These are phyloP conservation scores for Chloropsis cyanopogon DNA, from an alignment of 2,113 vertebrate species.

Conservation along the genomic window DNA sequence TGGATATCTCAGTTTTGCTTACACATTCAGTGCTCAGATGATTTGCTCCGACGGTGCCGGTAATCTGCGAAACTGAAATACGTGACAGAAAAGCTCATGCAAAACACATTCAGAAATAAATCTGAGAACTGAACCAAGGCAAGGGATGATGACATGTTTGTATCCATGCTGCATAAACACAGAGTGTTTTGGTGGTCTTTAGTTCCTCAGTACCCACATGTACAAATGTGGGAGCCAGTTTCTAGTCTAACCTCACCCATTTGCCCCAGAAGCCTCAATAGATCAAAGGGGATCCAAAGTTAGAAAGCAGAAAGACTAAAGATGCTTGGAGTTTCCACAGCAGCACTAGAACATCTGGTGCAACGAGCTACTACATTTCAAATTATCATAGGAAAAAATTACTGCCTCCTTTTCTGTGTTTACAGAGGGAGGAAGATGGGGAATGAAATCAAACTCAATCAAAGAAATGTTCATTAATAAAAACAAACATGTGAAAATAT, in stretches of 20 bases:
- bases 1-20: conserved; percentile 34
- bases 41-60: background rate
- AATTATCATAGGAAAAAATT: background rate
- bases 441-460: background rate
- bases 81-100: background rate
- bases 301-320: background rate
- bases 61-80: conserved; percentile 30
- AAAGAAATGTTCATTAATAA: background rate
- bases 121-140: background rate
- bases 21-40: conserved; percentile 7
- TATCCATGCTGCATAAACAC: background rate
- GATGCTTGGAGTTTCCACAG: background rate
- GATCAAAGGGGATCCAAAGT: background rate
- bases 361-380: background rate
- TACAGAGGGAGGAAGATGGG: background rate
- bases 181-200: background rate
- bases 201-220: background rate
- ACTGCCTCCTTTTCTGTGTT: background rate
- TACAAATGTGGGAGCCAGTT: background rate
- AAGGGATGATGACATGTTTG: background rate
- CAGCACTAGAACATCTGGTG: background rate
- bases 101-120: conserved; percentile 11
- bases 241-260: background rate
- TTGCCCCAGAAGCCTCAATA: background rate
- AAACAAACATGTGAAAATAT: background rate